Base-by-base conservation (phyloP, 2,113 vertebrate genomes). In the Lophotis ruficrista region DNA sequence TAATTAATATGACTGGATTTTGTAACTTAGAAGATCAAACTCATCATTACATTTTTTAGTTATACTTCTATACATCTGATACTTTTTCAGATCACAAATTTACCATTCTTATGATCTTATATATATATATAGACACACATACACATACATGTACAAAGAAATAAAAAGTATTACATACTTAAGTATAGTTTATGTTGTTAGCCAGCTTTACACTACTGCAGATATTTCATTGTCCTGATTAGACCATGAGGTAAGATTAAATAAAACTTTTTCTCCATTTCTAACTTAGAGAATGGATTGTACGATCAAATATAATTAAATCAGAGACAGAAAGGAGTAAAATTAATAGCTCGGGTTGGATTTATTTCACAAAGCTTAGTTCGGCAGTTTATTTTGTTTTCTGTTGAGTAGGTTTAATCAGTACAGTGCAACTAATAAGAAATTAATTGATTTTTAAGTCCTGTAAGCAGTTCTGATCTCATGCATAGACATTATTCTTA, bases 371-470 rank as follows among this genome's bases (percentile, higher is more conserved):
- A 96, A 94, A 95, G 16, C 86, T 97, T 90, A 69, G 23, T 93
- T 97, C 12, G 25, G n/a, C 54, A 75, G 75, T 94, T 97, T 96
- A 90, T 97, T 97, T 96, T 95, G 37, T 69, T 91, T 97, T 92
- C 89, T 87, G 53, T 90, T 94, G 81, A 92, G 93, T 50, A 73
- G 56, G 37, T 94, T 97, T 85, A 90, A 93, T 93, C 79, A 92
- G 81, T 94, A 94, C 76, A 78, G 50, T 94, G 41, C 43, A 96
- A 96, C 92, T 97, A 97, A 95, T 94, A 96, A 94, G 65, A 97
- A 97, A 96, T 94, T 96, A 98, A 98, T 98, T 90, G 90, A 94
- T 96, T 97, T 97, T 96, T 66, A 97, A 97, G 83, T 97, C 90
- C 83, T 97, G 58, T 78, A 97, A 97, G 93, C 45, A 95, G 58